Evolutionary conservation across 2,888 invertebrate species (phyloP).

Genomic region (Fragum sueziense): DNA sequence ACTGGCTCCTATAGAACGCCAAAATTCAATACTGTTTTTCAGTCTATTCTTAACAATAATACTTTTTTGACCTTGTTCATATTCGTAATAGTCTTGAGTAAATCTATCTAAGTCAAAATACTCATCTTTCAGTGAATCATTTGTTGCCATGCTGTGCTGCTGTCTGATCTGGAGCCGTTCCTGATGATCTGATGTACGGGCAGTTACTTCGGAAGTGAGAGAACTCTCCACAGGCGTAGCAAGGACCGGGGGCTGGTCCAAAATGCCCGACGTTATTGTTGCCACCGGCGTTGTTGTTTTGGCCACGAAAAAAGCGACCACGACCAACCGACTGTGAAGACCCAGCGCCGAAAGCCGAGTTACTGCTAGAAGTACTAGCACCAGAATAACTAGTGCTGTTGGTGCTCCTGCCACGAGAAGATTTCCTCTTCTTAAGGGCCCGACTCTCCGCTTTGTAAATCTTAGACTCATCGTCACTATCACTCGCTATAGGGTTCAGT

Average conservation of each 20-base stretch:
- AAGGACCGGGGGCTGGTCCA: slow-evolving; percentile 33
- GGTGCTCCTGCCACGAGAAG: background rate
- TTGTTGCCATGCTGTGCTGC: background rate
- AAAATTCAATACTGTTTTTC: slow-evolving; percentile 14
- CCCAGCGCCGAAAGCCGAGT: too few relatives aligned
- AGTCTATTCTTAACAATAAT: slow-evolving; percentile 45
- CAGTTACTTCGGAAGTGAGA: slow-evolving; percentile 34
- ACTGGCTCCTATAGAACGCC: slow-evolving; percentile 31
- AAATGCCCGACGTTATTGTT: slow-evolving; percentile 1
- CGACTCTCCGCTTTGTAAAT: too few relatives aligned
- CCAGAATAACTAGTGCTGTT: too few relatives aligned
- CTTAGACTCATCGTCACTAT: too few relatives aligned
- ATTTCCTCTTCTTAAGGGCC: too few relatives aligned
- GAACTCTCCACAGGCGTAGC: slow-evolving; percentile 37
- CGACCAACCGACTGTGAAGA: background rate
- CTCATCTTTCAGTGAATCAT: slow-evolving; percentile 38
- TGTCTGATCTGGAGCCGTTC: background rate
- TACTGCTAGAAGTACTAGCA: too few relatives aligned
- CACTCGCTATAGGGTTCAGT: too few relatives aligned
- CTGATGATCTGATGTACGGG: slow-evolving; percentile 18
- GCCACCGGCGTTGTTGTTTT: background rate
- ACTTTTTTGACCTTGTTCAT: slow-evolving; percentile 38
- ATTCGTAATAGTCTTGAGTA: slow-evolving; percentile 46
- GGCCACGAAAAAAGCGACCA: slow-evolving; percentile 1
- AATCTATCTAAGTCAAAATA: slow-evolving; percentile 32